These are phyloP conservation scores for Micropterix aruncella DNA, from an alignment of 2,888 invertebrate genomes.

Conservation along the genomic window DNA sequence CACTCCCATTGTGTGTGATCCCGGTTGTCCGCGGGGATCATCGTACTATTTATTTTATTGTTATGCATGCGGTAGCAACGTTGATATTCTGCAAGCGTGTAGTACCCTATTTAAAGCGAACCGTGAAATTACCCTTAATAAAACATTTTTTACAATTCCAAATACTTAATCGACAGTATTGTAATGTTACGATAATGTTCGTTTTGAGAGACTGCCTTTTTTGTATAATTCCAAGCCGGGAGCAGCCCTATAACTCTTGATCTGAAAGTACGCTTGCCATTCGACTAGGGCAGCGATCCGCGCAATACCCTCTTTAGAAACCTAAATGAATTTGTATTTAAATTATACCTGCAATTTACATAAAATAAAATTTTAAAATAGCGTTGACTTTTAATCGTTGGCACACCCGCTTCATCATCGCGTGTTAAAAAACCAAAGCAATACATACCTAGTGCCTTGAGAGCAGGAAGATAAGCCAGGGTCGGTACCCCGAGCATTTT, in stretches of 20 bases:
- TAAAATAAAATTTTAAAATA: conserved; percentile 41
- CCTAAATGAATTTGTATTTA: conserved; percentile 35
- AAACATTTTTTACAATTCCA: not conserved
- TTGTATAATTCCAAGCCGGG: conserved; percentile 27
- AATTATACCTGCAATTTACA: conserved; percentile 44
- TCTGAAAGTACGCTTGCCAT: conserved; percentile 15
- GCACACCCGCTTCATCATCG: too few species aligned
- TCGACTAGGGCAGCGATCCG: not conserved
- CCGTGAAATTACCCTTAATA: conserved; percentile 6
- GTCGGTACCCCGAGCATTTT: too few species aligned
- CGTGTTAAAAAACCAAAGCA: too few species aligned
- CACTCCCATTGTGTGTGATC: conserved; percentile 1
- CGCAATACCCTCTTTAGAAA: not conserved
- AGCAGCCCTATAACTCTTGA: conserved; percentile 1
- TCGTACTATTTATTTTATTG: conserved; percentile 1
- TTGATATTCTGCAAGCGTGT: conserved; percentile 29
- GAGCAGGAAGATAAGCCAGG: too few species aligned
- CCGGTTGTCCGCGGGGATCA: not conserved
- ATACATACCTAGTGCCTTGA: too few species aligned
- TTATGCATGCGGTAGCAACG: not conserved
- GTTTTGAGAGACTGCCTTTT: conserved; percentile 39
- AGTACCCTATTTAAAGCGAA: conserved; percentile 30
- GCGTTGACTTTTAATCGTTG: conserved; percentile 18
- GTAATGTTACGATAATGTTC: conserved; percentile 33
- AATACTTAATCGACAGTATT: conserved; percentile 35